Evolutionary conservation across 2,797 vertebrate species (phyloP).

Genomic region (Podarcis lilfordi): DNA sequence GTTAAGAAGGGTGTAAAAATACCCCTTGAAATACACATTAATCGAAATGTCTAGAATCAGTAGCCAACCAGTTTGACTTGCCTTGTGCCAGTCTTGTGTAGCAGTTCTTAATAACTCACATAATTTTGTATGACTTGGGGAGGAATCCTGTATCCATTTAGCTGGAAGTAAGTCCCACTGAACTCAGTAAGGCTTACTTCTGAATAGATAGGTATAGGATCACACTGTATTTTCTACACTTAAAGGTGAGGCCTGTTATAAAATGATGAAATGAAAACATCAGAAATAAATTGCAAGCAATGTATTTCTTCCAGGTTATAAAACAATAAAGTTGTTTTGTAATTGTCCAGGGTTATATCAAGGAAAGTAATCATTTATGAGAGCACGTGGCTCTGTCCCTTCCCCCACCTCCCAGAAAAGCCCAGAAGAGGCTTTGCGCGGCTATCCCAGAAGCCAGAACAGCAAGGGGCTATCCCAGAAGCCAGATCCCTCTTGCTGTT

Average conservation of each 20-base stretch:
- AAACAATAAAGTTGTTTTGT: no score
- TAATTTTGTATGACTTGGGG: neutral
- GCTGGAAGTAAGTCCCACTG: neutral
- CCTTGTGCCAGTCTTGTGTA: neutral
- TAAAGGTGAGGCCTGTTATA: neutral
- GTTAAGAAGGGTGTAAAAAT: neutral
- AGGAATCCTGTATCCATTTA: neutral
- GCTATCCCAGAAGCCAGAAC: no score
- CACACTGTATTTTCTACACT: neutral
- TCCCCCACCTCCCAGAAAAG: no score
- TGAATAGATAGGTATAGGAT: neutral
- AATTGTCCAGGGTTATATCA: no score
- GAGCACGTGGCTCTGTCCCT: no score
- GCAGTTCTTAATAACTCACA: neutral
- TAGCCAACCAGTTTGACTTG: neutral
- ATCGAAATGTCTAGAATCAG: neutral
- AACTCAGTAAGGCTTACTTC: neutral
- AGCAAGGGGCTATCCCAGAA: no score
- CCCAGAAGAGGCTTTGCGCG: no score
- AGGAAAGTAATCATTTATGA: no score
- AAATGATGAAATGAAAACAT: neutral
- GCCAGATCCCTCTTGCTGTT: no score
- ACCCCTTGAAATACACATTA: neutral
- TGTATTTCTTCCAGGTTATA: neutral
- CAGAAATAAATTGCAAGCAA: neutral